Conservation (phyloP, 2,113 vertebrate genomes). For the Hipposideros armiger region DNA sequence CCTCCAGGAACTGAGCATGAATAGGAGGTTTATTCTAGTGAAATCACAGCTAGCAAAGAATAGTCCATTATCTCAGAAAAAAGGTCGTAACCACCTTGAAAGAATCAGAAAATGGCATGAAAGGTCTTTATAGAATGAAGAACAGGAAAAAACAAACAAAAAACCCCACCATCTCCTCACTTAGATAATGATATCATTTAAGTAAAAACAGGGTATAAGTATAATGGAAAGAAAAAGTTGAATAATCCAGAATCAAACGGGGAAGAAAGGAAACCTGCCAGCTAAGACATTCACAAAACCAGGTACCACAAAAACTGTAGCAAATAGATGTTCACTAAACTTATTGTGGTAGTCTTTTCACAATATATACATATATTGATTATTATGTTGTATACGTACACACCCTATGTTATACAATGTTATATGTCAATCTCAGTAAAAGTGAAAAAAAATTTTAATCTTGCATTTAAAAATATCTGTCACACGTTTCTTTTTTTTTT, state of each 20-base stretch:
- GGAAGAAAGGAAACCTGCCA: neutral
- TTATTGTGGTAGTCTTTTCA: neutral
- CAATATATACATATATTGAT: neutral
- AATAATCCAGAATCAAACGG: neutral
- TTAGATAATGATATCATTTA: slow-evolving; percentile 6
- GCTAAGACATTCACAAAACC: neutral
- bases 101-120: neutral
- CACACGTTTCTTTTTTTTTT: neutral
- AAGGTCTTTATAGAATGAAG: neutral
- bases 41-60: slow-evolving; percentile 32
- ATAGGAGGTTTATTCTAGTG: neutral
- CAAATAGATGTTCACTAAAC: neutral
- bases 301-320: neutral
- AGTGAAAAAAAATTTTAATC: neutral
- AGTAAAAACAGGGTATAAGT: neutral
- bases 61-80: neutral
- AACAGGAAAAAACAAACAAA: neutral
- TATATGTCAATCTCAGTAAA: neutral
- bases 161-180: neutral
- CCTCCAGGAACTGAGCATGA: neutral
- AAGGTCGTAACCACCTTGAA: neutral
- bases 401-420: neutral
- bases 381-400: neutral
- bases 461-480: neutral
- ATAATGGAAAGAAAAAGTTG: neutral